Percentiles rank a stretch among this genome's conserved stretches.
These are phyloP conservation scores for Cephus spinipes DNA, from an alignment of 2,888 invertebrate genomes.

Conservation along the genomic window DNA sequence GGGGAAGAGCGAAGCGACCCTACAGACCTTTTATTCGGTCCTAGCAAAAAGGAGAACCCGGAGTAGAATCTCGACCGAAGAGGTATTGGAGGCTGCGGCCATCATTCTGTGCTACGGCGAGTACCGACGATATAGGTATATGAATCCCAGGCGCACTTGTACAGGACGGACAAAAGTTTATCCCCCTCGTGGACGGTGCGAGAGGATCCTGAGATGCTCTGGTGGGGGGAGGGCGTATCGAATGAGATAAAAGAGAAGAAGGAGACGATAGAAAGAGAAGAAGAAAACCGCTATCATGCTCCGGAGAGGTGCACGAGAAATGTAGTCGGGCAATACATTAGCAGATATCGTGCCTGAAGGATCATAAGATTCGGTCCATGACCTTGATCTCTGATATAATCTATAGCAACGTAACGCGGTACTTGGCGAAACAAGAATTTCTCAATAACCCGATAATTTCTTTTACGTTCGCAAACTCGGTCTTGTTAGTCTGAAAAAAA, in stretches of 20 bases:
- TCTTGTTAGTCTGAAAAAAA: background rate
- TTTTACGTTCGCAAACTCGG: background rate
- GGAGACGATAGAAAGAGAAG: background rate
- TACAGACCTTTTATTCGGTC: background rate
- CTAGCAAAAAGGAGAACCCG: slow-evolving; percentile 16
- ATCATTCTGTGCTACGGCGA: background rate
- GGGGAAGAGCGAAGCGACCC: background rate
- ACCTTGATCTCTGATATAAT: background rate
- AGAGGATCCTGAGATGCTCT: background rate
- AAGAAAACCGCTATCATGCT: background rate
- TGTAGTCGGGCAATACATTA: background rate
- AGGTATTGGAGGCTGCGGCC: background rate
- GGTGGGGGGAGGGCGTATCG: background rate
- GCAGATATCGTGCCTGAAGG: background rate
- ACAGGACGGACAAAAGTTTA: background rate
- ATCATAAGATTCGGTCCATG: background rate
- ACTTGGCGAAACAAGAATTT: background rate
- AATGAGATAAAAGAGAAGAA: background rate
- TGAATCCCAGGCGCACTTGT: background rate
- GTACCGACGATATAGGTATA: background rate
- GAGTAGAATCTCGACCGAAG: slow-evolving; percentile 13
- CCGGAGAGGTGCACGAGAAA: background rate
- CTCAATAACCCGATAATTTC: background rate
- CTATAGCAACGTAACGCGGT: background rate
- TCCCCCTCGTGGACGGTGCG: background rate